Base-by-base conservation (phyloP, 2,113 vertebrate genomes). In the Rhineura floridana region DNA sequence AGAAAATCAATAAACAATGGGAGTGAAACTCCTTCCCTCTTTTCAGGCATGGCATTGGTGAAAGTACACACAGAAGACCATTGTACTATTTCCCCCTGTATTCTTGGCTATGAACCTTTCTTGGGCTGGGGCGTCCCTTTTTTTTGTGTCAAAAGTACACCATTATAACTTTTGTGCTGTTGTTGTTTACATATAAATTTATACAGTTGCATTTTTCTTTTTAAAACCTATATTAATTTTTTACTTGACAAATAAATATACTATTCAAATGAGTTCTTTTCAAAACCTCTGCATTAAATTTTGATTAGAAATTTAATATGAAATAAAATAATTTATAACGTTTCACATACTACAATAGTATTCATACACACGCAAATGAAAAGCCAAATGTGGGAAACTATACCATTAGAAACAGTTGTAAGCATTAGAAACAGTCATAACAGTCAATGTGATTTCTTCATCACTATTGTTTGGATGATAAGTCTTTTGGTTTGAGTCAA, bases 1-100 rank as follows among this genome's bases (percentile, higher is more conserved):
- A 98, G 98, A 99, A 98, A 99, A 99, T 99, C 98, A 99, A 99
- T 99, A 99, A 99, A 99, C 98, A 99, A 99, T 96, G 97, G 96
- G 97, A 98, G 97, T 97, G 97, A 98, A 97, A 97, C 97, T 97
- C 96, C 97, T 97, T 97, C 97, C 96, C 96, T 97, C 95, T 95
- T 92, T 95, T 97, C 95, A 95, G 96, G 95, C 97, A 95, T 89
- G 93, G 97, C 93, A 91, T 88, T 91, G 94, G 88, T 76, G 92
- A 95, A 95, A 96, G 96, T 89, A 96, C 96, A 97, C 96, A 98
- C 96, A 98, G 98, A 97, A 97, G 97, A 92, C 97, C 97, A 97
- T 98, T 99, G 98, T 99, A 97, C 95, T 95, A 91, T 95, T 97
- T 88, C 87, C 87, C 95, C 96, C 95, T 97, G 94, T 91, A 89